Conservation (phyloP, 2,888 invertebrate genomes). For the Chaitophorus viminalis region DNA sequence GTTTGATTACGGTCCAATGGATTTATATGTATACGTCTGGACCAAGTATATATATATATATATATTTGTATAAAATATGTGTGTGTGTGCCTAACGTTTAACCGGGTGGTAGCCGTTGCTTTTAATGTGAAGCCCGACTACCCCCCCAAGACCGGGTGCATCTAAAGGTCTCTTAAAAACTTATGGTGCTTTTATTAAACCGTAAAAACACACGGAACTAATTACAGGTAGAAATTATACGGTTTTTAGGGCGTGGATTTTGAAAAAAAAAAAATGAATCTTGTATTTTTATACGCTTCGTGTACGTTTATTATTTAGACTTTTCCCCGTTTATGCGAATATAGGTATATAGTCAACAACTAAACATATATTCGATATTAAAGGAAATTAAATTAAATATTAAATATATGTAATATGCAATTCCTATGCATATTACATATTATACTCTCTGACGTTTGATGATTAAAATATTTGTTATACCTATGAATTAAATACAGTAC, state of each 20-base stretch:
- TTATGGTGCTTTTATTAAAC: constrained; percentile 13
- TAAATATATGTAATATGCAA: too few species aligned
- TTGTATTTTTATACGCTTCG: background rate
- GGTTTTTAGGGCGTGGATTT: background rate
- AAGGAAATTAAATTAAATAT: too few species aligned
- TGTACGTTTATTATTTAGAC: background rate
- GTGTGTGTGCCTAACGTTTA: background rate
- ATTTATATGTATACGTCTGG: background rate
- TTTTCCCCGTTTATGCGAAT: too few species aligned
- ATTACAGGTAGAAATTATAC: constrained; percentile 21
- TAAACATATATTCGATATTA: background rate
- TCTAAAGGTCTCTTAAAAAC: constrained; percentile 38
- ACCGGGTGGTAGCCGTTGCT: constrained; percentile 24
- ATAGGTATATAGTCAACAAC: too few species aligned
- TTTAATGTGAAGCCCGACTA: constrained; percentile 16
- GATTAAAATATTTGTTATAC: background rate
- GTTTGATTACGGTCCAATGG: constrained; percentile 2
- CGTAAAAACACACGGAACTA: constrained; percentile 3
- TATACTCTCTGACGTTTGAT: background rate
- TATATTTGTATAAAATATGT: too few species aligned
- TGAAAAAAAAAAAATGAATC: background rate
- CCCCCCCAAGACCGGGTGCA: background rate
- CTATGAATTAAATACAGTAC: background rate
- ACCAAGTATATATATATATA: too few species aligned
- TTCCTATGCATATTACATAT: too few species aligned